These are phyloP conservation scores for Gracilinanus agilis DNA, from an alignment of 2,113 vertebrate species.

Conservation along the genomic window DNA sequence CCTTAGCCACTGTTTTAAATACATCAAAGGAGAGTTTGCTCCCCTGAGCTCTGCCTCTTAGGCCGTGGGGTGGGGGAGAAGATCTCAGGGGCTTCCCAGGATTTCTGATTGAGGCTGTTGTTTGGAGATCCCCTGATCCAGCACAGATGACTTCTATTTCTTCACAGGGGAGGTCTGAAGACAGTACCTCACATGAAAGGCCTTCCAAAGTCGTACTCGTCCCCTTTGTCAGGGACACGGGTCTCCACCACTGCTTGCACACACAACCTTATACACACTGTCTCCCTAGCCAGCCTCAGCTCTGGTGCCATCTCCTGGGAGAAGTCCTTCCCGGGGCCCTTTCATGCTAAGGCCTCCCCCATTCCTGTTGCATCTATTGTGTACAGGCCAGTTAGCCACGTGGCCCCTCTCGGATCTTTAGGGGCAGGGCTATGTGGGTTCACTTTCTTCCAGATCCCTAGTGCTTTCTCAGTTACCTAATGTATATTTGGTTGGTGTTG, in stretches of 20 bases:
- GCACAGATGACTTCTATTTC: not conserved
- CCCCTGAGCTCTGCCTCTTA: not conserved
- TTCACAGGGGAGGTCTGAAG: not conserved
- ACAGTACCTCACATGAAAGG: not conserved
- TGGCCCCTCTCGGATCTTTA: too few relatives aligned
- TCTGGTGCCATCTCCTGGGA: too few relatives aligned
- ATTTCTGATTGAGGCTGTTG: not conserved
- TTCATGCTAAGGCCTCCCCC: too few relatives aligned
- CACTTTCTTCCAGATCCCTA: not conserved
- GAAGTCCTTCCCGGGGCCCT: too few relatives aligned
- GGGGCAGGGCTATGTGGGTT: too few relatives aligned
- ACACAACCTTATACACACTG: not conserved
- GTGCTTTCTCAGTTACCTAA: constrained; percentile 24
- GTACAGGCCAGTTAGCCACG: too few relatives aligned
- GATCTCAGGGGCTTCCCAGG: not conserved
- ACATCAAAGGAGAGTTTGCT: constrained; percentile 21
- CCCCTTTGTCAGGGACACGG: not conserved
- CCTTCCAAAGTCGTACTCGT: not conserved
- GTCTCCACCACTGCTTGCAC: not conserved
- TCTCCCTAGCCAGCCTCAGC: not conserved
- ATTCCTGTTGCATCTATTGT: too few relatives aligned
- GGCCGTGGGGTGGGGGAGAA: not conserved
- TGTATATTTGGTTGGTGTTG: constrained; percentile 25
- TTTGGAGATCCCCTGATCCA: not conserved
- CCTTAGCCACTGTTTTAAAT: constrained; percentile 44